phyloP scores from a whole-genome alignment of 2,888 invertebrate genomes.

The Pseudococcus jackbeardsleyi region DNA sequence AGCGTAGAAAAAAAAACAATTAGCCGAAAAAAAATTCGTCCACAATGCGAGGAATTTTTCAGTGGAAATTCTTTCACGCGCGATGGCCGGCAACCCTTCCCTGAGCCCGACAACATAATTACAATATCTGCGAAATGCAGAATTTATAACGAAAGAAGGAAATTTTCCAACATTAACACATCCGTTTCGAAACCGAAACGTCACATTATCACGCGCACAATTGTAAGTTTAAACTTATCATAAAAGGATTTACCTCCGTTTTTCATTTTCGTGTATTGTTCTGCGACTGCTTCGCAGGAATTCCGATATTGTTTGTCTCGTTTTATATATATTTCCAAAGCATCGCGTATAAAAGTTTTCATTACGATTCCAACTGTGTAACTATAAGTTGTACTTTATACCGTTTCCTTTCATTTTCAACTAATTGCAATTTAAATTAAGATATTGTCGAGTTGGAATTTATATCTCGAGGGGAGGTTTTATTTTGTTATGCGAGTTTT shows the following conservation, averaged over 20 bases:
- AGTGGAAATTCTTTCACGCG: constrained; percentile 21
- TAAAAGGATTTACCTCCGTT: constrained; percentile 51
- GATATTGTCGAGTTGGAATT: neutral
- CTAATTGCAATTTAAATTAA: constrained; percentile 28
- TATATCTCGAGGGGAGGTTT: neutral
- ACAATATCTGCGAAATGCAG: constrained; percentile 1
- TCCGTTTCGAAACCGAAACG: constrained; percentile 42
- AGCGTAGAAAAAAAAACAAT: neutral
- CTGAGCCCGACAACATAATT: constrained; percentile 1
- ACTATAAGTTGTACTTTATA: neutral
- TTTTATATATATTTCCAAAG: constrained; percentile 25
- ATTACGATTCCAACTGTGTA: neutral
- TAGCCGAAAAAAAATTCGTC: neutral
- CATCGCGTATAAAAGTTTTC: constrained; percentile 10
- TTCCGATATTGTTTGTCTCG: constrained; percentile 44
- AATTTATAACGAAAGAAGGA: constrained; percentile 11
- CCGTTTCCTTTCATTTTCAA: constrained; percentile 4
- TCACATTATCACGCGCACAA: constrained; percentile 35
- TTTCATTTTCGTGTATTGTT: constrained; percentile 30
- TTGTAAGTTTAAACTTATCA: constrained; percentile 33
- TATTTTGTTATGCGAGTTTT: no score
- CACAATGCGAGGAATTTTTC: neutral
- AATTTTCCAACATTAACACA: constrained; percentile 31
- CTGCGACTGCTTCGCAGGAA: constrained; percentile 17
- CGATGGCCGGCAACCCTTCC: neutral